phyloP scores from a whole-genome alignment of 2,797 vertebrate genomes.

The Liparis tanakae region DNA sequence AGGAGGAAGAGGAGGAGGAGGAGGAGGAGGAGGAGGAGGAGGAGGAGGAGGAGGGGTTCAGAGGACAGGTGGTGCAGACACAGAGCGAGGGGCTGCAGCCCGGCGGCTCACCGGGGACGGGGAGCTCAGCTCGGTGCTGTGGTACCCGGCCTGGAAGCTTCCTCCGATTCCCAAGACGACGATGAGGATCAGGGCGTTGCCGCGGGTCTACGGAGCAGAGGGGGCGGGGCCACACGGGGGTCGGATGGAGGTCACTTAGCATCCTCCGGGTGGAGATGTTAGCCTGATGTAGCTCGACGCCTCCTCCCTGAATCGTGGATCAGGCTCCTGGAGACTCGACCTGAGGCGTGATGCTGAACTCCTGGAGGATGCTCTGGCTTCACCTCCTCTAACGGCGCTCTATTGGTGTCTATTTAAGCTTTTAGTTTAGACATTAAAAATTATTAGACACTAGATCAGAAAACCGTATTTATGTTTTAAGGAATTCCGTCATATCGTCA shows the following conservation, averaged over 20 bases:
- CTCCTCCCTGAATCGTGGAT: not conserved
- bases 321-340: not conserved
- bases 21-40: not conserved
- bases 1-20: not conserved
- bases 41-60: not conserved
- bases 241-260: not conserved
- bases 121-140: constrained; percentile 84
- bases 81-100: not conserved
- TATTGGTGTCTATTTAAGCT: not conserved
- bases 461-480: not conserved
- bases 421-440: not conserved
- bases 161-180: constrained; percentile 86
- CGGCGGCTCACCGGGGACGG: constrained; percentile 83
- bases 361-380: not conserved
- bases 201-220: constrained; percentile 63
- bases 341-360: not conserved
- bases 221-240: not conserved
- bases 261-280: not conserved
- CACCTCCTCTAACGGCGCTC: not conserved
- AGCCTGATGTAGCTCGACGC: not conserved
- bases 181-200: constrained; percentile 78
- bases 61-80: not conserved
- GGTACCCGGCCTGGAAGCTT: constrained; percentile 84
- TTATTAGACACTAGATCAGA: not conserved
- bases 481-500: no score